These are phyloP conservation scores for Rhyacichthys aspro DNA, from an alignment of 2,797 vertebrate genomes.

Conservation along the genomic window DNA sequence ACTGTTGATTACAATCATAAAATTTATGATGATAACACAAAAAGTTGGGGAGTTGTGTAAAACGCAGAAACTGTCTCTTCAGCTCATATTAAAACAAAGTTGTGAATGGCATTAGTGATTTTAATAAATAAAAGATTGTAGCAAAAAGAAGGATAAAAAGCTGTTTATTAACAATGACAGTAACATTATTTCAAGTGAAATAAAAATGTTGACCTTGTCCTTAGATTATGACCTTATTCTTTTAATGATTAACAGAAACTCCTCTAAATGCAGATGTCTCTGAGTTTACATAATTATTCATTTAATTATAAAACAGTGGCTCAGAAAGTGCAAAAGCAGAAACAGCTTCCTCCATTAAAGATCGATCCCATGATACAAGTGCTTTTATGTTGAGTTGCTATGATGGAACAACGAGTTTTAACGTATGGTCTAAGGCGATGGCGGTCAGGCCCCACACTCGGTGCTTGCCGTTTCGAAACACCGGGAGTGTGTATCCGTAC, in stretches of 20 bases:
- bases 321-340: constrained; percentile 26
- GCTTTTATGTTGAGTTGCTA: constrained; percentile 25
- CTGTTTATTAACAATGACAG: constrained; percentile 7
- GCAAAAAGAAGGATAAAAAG: not conserved
- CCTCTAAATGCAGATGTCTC: not conserved
- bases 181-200: not conserved
- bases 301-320: constrained; percentile 1
- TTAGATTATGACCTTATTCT: not conserved
- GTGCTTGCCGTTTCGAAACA: constrained; percentile 87
- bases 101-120: too few relatives aligned
- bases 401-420: constrained; percentile 76
- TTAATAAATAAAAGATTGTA: not conserved
- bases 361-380: not conserved
- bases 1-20: too few relatives aligned
- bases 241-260: not conserved
- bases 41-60: too few relatives aligned
- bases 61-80: too few relatives aligned
- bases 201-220: not conserved
- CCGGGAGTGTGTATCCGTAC: constrained; percentile 86
- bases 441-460: constrained; percentile 92
- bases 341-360: not conserved
- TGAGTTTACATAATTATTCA: not conserved
- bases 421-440: constrained; percentile 80
- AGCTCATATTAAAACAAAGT: too few relatives aligned
- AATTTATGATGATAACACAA: too few relatives aligned